Base-by-base conservation (phyloP, 2,888 invertebrate species). In the Glaucopsyche alexis region DNA sequence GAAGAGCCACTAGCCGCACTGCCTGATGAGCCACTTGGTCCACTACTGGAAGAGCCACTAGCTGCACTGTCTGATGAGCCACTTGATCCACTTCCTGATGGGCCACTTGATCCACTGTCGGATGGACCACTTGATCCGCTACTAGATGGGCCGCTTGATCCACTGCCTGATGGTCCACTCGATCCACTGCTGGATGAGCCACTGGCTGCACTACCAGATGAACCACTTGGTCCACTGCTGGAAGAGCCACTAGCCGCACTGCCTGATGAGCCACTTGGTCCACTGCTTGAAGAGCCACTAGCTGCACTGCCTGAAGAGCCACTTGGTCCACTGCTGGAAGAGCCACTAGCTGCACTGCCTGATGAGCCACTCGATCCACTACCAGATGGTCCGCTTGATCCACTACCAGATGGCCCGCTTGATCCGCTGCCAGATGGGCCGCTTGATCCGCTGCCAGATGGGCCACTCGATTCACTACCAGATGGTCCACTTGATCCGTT, bases 161-260 rank as follows among this genome's bases (percentile, higher is more conserved):
- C 19, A 42, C 38, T 64, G 55, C 70, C 40, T 0, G 71, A 42
- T 11, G 72, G 5, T 0, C 71, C 65, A 7, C 74, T 71, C 8
- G 72, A 45, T 16, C 67, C 71, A 16, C 49, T 52, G 45, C 66
- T 19, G 3, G 50, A 29, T 38, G 72, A 47, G 11, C 74, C 50
- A 5, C 69, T 52, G 1, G 73, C 45, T 29, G 2, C 38, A 6
- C 13, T 71, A 8, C 72, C 45, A 13, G 73, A 38, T 49, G 55
- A 29, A 1, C 70, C 47, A 14, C 52, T 42, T 11, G 52, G 40
- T 66, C 11, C 16, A n/a, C 60, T 40, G 45, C 64, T 45, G 4
- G 72, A 65, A 13, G 72, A 14, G 0, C 72, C 72, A 16, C 65
- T 64, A 0, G 19, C 9, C n/a, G n/a, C 50, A 16, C 50, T 7